Evolutionary conservation across 2,113 vertebrate species (phyloP), one percentile per base, ranked within the genome.

Genomic region (Empidonax alnorum): DNA sequence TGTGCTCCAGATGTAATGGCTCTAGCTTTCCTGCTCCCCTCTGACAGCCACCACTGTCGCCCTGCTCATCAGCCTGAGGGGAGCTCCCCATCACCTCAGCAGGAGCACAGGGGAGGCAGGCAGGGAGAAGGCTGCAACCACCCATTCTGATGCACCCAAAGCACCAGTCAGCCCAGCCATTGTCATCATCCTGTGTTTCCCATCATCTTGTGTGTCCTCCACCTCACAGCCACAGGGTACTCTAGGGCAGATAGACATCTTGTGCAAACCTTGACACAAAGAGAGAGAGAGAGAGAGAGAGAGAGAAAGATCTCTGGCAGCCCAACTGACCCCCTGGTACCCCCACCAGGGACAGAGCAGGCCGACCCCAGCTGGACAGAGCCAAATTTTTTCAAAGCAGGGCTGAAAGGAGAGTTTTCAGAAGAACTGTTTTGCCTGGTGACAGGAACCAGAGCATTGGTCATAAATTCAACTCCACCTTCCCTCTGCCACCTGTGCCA

Each of bases 311-410:
- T 7, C 20, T 33, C 69, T 4, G 4, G 11, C 11, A 67, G 37
- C 74, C 78, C 4, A 0, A 4, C 1, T 2, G 4, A 11, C 35
- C 68, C 19, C 39, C 58, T 3, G 6, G 23, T 28, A 6, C n/a
- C 58, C 46, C 9, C 3, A 0, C 9, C 7, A 9, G 79, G 66
- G 53, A 41, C 5, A 3, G 52, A 42, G 58, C 31, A 63, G 52
- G 67, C 24, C 61, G 67, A 59, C 4, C 44, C 44, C 50, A n/a
- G 20, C 24, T 62, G 62, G 75, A 15, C 76, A 82, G n/a, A 72
- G n/a, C 8, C 92, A 59, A 20, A 33, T 78, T 28, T 67, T 59
- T 62, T 63, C 46, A 19, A 75, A 84, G 42, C n/a, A 17, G 27
- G 42, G 42, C 47, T 62, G 31, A 80, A 84, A 86, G 80, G 49